Evolutionary conservation across 2,113 vertebrate species (phyloP), one percentile per base, ranked within the genome.

Genomic region (Ascaphus truei): DNA sequence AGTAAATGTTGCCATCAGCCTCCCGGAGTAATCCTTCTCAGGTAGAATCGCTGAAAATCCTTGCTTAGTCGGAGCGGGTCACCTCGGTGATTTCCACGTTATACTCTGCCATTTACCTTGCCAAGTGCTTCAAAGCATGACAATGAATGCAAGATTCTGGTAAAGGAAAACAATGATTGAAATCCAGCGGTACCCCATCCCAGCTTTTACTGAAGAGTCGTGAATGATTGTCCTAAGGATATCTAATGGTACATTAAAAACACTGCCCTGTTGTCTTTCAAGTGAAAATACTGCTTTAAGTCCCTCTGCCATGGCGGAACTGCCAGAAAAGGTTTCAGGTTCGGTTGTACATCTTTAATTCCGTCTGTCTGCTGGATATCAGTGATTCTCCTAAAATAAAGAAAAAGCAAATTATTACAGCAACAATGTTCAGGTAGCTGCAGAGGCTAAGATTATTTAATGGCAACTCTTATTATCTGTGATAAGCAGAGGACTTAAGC

Each of bases 381-480:
- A 92, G 83, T 88, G 89, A 74, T 87, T 90, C 77, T 91, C 90
- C 90, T 92, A 64, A 7, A 71, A 60, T 30, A 52, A 60, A 69
- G 1, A 52, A 51, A n/a, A 41, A 0, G 34, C 16, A 45, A 7
- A n/a, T n/a, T n/a, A n/a, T n/a, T n/a, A n/a, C n/a, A n/a, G n/a
- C n/a, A 48, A 41, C 3, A 16, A 37, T 9, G 15, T 20, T 52
- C 5, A 23, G 7, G n/a, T 29, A 2, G 29, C 15, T 47, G 2
- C 20, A 20, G 4, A 47, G 12, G 15, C 3, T 16, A 43, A 43
- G 18, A 43, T 4, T n/a, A 15, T 43, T 43, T n/a, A n/a, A n/a
- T n/a, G n/a, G n/a, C n/a, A n/a, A n/a, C n/a, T n/a, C n/a, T n/a
- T n/a, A n/a, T n/a, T n/a, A n/a, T n/a, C n/a, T n/a, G n/a, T n/a